Evolutionary conservation across 64 coral and sea anemone genomes (phyloP).

Genomic region (Porites lutea): DNA sequence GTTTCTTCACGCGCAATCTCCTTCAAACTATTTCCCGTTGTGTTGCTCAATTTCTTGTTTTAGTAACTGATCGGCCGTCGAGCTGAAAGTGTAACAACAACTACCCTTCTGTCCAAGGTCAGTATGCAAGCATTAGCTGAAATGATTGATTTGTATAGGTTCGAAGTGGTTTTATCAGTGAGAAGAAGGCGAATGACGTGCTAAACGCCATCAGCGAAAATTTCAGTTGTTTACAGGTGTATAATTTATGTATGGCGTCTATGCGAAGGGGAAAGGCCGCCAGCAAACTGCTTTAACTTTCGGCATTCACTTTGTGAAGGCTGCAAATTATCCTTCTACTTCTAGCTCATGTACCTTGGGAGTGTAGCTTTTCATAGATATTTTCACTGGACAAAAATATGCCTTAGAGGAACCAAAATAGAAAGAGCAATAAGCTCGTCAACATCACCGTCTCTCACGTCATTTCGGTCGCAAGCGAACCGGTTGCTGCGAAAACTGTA

Average conservation of each 20-base stretch:
- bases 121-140: background rate
- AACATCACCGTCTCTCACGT: background rate
- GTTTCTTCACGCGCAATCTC: conserved; percentile 6
- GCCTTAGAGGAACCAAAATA: background rate
- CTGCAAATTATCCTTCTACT: background rate
- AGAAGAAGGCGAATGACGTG: background rate
- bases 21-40: background rate
- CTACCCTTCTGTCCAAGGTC: background rate
- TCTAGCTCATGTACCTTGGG: background rate
- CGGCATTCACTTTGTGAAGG: background rate
- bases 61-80: background rate
- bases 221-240: background rate
- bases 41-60: conserved; percentile 44
- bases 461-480: background rate
- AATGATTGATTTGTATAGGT: background rate
- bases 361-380: no score
- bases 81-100: background rate
- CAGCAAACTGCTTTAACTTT: background rate
- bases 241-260: background rate
- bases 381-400: background rate
- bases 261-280: background rate
- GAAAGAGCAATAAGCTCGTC: background rate
- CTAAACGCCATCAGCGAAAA: background rate
- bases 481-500: background rate
- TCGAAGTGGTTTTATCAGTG: background rate